Conservation (phyloP, 2,888 invertebrate genomes). For the Agrotis clavis region DNA sequence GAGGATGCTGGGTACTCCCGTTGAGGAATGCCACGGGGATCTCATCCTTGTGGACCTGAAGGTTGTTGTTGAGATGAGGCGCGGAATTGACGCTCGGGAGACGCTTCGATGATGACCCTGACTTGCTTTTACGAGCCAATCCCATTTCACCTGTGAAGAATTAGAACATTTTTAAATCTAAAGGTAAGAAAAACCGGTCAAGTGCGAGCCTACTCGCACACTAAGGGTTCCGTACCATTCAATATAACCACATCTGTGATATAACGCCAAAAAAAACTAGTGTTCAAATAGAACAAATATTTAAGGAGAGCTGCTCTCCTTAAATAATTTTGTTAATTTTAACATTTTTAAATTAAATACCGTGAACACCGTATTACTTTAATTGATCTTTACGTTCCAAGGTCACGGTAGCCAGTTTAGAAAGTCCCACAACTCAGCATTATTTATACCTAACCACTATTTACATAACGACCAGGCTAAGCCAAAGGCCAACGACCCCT, state of each 20-base stretch:
- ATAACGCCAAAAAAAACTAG: too few species aligned
- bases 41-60: constrained; percentile 62
- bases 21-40: constrained; percentile 54
- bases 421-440: not conserved
- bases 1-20: constrained; percentile 44
- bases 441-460: not conserved
- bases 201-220: too few species aligned
- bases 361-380: too few species aligned
- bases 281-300: too few species aligned
- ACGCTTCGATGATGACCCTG: constrained; percentile 69
- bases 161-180: not conserved
- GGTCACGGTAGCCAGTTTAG: too few species aligned
- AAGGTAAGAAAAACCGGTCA: too few species aligned
- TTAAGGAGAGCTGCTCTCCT: too few species aligned
- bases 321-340: too few species aligned
- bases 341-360: too few species aligned
- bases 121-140: constrained; percentile 62
- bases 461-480: not conserved
- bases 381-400: too few species aligned
- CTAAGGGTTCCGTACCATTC: too few species aligned
- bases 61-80: constrained; percentile 84
- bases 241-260: too few species aligned
- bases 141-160: constrained; percentile 72
- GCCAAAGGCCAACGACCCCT: constrained; percentile 22
- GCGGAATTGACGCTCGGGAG: constrained; percentile 85